Evolutionary conservation across 2,113 vertebrate genomes (phyloP).

Genomic region (Myotis yumanensis): DNA sequence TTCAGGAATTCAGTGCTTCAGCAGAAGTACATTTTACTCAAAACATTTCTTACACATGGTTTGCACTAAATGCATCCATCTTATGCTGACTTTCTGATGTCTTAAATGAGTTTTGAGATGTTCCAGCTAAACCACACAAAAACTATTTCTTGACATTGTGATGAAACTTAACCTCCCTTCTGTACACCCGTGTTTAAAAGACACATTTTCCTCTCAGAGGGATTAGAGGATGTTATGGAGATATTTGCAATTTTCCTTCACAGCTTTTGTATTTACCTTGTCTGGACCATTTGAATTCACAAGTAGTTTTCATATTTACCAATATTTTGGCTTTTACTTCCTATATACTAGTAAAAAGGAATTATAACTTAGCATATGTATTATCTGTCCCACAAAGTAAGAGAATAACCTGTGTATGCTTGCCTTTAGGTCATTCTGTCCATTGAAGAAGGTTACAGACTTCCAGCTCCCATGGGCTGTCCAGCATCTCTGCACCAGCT

Average conservation of each 20-base stretch:
- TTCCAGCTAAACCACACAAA: constrained; percentile 17
- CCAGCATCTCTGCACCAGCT: constrained; percentile 94
- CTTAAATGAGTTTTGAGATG: background rate
- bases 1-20: constrained; percentile 4
- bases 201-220: background rate
- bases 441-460: constrained; percentile 96
- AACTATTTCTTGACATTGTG: background rate
- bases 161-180: background rate
- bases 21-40: constrained; percentile 19
- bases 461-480: constrained; percentile 97
- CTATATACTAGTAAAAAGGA: background rate
- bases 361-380: background rate
- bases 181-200: background rate
- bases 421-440: constrained; percentile 93
- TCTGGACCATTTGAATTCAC: background rate
- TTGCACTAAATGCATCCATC: background rate
- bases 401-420: constrained; percentile 46
- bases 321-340: constrained; percentile 3
- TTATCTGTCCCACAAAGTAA: constrained; percentile 26
- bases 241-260: background rate
- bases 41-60: background rate
- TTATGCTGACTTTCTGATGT: background rate
- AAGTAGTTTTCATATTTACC: background rate
- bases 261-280: background rate
- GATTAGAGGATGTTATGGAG: background rate